Percentiles rank a stretch among this genome's conserved stretches.
phyloP scores from a whole-genome alignment of 2,888 invertebrate genomes.

The Frankliniella intonsa region DNA sequence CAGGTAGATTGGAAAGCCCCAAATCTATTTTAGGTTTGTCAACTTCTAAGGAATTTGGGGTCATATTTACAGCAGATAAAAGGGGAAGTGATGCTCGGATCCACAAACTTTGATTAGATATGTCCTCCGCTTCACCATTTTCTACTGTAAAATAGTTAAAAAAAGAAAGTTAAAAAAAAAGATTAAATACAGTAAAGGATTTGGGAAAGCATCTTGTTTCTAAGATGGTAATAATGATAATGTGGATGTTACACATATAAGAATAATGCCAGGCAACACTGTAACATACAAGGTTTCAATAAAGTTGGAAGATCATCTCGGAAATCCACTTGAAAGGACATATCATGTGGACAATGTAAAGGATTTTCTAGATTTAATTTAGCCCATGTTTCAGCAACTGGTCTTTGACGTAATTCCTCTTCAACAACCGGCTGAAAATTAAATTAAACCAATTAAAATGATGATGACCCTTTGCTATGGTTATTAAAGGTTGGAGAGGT shows the following conservation, averaged over 20 bases:
- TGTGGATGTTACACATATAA: no score
- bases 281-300: conserved; percentile 40
- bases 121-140: background rate
- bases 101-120: background rate
- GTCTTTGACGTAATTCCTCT: conserved; percentile 45
- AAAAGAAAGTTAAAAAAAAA: conserved; percentile 19
- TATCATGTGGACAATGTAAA: conserved; percentile 59
- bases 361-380: conserved; percentile 52
- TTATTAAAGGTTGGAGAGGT: background rate
- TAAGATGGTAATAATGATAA: background rate
- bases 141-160: background rate
- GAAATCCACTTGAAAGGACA: conserved; percentile 52
- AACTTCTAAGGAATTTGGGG: background rate
- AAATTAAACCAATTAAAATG: no score
- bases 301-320: conserved; percentile 56
- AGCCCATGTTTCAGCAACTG: conserved; percentile 35
- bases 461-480: background rate
- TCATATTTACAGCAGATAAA: background rate
- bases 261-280: background rate
- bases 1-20: background rate
- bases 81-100: background rate
- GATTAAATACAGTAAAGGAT: background rate
- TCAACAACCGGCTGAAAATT: conserved; percentile 48
- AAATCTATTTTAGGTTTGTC: background rate
- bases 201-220: background rate